These are phyloP conservation scores for Lepidochitona cinerea DNA, from an alignment of 2,888 invertebrate species.

Conservation along the genomic window DNA sequence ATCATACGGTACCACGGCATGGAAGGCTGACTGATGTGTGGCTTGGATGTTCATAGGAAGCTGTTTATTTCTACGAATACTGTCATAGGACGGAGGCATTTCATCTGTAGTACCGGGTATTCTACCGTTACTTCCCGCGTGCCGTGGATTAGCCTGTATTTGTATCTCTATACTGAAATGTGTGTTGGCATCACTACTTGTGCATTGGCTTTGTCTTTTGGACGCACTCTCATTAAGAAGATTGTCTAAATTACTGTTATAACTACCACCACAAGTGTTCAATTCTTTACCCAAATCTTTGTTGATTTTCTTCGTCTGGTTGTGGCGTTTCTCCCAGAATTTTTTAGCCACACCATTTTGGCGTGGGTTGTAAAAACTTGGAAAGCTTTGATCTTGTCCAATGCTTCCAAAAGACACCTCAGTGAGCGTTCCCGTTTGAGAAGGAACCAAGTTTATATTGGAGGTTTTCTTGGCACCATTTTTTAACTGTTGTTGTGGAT, in stretches of 20 bases:
- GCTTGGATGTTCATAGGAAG: neutral
- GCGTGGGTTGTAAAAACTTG: slow-evolving; percentile 90
- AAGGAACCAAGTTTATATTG: slow-evolving; percentile 59
- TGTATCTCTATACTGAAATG: slow-evolving; percentile 61
- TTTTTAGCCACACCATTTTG: slow-evolving; percentile 94
- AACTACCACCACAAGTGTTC: slow-evolving; percentile 49
- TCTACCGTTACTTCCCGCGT: neutral
- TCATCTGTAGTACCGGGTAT: neutral
- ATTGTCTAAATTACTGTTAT: slow-evolving; percentile 14
- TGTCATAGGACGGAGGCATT: neutral
- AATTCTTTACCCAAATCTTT: slow-evolving; percentile 60
- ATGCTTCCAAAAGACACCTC: slow-evolving; percentile 37
- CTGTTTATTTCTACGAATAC: neutral
- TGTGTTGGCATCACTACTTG: slow-evolving; percentile 52
- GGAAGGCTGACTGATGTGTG: neutral
- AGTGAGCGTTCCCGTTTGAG: slow-evolving; percentile 18
- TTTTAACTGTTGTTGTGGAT: too few species aligned
- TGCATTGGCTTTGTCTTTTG: slow-evolving; percentile 39
- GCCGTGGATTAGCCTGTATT: slow-evolving; percentile 41
- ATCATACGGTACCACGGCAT: slow-evolving; percentile 13
- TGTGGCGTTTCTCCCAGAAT: slow-evolving; percentile 83
- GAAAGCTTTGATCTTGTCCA: slow-evolving; percentile 31
- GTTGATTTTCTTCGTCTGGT: slow-evolving; percentile 58
- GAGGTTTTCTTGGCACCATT: slow-evolving; percentile 44
- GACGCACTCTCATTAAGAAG: neutral